A percentile compares a stretch with the other conserved stretches of the same genome.
Evolutionary conservation across 2,113 vertebrate species (phyloP).

Genomic region (Crotophaga sulcirostris): DNA sequence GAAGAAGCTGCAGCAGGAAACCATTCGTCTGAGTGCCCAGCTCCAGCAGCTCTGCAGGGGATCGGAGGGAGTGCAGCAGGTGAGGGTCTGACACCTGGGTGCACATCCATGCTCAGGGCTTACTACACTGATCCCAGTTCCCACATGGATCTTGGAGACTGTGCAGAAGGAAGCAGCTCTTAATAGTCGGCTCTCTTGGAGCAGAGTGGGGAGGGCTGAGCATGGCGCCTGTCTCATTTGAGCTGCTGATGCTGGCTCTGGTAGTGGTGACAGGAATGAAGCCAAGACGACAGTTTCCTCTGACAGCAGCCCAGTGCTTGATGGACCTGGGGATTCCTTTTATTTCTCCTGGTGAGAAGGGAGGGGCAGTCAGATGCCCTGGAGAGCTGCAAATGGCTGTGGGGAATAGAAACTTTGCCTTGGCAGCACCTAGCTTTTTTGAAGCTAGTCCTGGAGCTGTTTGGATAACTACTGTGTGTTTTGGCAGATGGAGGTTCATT

Average conservation of each 20-base stretch:
- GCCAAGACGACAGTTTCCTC: neutral
- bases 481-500: conserved; percentile 76
- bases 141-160: neutral
- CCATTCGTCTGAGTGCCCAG: conserved; percentile 69
- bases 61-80: conserved; percentile 68
- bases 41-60: conserved; percentile 71
- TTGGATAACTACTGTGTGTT: conserved; percentile 38
- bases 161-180: neutral
- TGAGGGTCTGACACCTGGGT: neutral
- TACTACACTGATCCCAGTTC: neutral
- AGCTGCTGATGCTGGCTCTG: neutral
- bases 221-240: neutral
- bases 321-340: neutral
- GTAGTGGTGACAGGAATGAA: neutral
- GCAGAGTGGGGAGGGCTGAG: neutral
- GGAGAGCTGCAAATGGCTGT: neutral
- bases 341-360: neutral
- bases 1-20: conserved; percentile 76
- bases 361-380: neutral
- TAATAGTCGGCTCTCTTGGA: neutral
- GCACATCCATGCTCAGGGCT: neutral
- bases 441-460: neutral
- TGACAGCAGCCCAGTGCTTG: neutral
- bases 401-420: neutral
- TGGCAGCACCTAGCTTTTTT: neutral